Percentiles rank a stretch among this genome's conserved stretches.
These are phyloP conservation scores for Datnioides undecimradiatus DNA, from an alignment of 2,113 vertebrate genomes.

Conservation along the genomic window DNA sequence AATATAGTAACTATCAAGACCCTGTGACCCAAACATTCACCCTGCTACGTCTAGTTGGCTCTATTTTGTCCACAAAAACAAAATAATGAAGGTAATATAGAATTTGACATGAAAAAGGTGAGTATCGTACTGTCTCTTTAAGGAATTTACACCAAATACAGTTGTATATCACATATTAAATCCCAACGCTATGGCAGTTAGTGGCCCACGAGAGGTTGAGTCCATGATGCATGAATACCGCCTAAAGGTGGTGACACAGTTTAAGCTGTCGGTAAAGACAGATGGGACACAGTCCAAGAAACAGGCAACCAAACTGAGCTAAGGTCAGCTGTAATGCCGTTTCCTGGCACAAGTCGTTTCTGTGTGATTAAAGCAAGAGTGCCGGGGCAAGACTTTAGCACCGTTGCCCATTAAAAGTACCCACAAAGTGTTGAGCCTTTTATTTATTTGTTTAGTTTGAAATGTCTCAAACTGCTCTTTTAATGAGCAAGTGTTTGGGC, in stretches of 20 bases:
- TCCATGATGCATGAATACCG: not conserved
- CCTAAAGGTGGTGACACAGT: not conserved
- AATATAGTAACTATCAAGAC: not conserved
- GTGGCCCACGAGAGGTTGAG: not conserved
- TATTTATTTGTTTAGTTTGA: not conserved
- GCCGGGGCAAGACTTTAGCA: not conserved
- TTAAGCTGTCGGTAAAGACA: not conserved
- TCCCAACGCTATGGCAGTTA: not conserved
- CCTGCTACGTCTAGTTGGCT: not conserved
- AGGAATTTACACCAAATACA: not conserved
- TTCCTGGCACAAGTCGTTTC: not conserved
- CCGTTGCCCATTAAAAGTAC: conserved; percentile 19
- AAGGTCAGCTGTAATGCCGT: conserved; percentile 2
- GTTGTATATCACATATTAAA: not conserved
- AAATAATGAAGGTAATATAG: not conserved
- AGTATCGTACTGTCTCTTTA: not conserved
- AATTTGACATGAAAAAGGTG: not conserved
- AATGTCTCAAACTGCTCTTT: not conserved
- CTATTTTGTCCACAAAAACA: too few species aligned
- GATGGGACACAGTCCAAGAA: not conserved
- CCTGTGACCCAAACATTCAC: not conserved
- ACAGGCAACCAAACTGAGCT: not conserved
- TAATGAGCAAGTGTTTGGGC: not conserved
- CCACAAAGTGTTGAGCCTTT: not conserved
- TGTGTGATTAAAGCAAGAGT: conserved; percentile 1